Evolutionary conservation across 1,140 invertebrate genomes (phyloP), one percentile per base, ranked within the genome.

Genomic region (Drosophila prosaltans): DNA sequence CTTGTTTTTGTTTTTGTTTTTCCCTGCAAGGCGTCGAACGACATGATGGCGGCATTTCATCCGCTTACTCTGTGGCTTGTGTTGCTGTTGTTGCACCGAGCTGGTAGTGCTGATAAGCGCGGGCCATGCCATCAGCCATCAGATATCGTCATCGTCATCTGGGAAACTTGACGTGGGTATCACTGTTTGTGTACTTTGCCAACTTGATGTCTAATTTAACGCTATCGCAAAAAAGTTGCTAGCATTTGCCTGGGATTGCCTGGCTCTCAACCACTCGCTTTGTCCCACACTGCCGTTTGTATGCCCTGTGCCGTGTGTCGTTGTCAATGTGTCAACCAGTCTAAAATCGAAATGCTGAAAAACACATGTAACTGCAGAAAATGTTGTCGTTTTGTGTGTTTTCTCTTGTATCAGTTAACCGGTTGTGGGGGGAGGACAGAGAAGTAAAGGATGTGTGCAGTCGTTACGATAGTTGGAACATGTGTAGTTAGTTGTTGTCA

Each of bases 131-230:
- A 51, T 51, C 45, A 51, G 45, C 8, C 21, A 51, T 40, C 11
- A 43, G 40, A 16, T 45, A 28, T 32, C 57, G 41, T 43, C 41
- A 61, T 32, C 55, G 75, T 57, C 72, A 77, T 75, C 80, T 10
- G 58, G 67, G 67, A 62, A 72, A 51, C 65, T 61, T 74, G 68
- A 77, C 79, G 51, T 58, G 48, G 48, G 61, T 77, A 83, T 89
- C 84, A 88, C 73, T 83, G 64, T 58, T 40, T 64, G 67, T 78
- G 70, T 86, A 74, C 80, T 69, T 72, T 72, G 57, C 84, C 80
- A 88, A 89, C 80, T 78, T 84, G 84, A 89, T 88, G 84, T 88
- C 84, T 88, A 88, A 88, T 88, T 88, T 88, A 89, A 89, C 84
- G 85, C 84, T 84, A 84, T 89, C 84, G 80, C 62, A 78, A 81